Conservation (phyloP, 2,888 invertebrate species). For the Eristalinus aeneus region DNA sequence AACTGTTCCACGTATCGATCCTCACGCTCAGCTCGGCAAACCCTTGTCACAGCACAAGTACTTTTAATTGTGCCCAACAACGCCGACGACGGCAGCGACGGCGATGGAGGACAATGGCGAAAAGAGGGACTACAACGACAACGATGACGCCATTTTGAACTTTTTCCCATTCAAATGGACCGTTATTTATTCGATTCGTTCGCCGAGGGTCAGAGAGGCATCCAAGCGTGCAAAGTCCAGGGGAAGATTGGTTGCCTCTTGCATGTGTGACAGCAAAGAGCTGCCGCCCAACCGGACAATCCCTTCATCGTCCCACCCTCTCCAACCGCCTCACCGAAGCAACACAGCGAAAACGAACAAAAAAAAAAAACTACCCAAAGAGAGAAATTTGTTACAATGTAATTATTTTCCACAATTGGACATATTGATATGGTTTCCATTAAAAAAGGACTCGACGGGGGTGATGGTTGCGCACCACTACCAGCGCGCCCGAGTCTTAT, state of each 20-base stretch:
- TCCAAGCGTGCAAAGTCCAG: slow-evolving; percentile 39
- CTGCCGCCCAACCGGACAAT: slow-evolving; percentile 13
- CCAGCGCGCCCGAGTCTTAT: slow-evolving; percentile 14
- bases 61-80: slow-evolving; percentile 53
- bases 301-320: slow-evolving; percentile 16
- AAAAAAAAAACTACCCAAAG: slow-evolving; percentile 60
- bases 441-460: slow-evolving; percentile 57
- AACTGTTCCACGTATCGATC: slow-evolving; percentile 9
- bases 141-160: slow-evolving; percentile 72
- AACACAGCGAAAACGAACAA: slow-evolving; percentile 26
- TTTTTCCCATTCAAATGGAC: slow-evolving; percentile 70
- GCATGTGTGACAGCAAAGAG: slow-evolving; percentile 30
- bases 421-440: slow-evolving; percentile 80
- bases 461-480: slow-evolving; percentile 30
- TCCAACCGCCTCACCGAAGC: background rate
- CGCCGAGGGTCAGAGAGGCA: slow-evolving; percentile 51
- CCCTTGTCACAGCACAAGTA: slow-evolving; percentile 57
- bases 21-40: slow-evolving; percentile 28
- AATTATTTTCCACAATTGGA: slow-evolving; percentile 82
- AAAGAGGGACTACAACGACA: slow-evolving; percentile 35
- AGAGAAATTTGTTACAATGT: slow-evolving; percentile 81
- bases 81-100: slow-evolving; percentile 3
- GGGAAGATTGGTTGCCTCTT: slow-evolving; percentile 23
- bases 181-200: slow-evolving; percentile 64
- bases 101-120: slow-evolving; percentile 37